A percentile compares a stretch with the other conserved stretches of the same genome.
Evolutionary conservation across 2,888 invertebrate species (phyloP).

Genomic region (Aromia moschata): DNA sequence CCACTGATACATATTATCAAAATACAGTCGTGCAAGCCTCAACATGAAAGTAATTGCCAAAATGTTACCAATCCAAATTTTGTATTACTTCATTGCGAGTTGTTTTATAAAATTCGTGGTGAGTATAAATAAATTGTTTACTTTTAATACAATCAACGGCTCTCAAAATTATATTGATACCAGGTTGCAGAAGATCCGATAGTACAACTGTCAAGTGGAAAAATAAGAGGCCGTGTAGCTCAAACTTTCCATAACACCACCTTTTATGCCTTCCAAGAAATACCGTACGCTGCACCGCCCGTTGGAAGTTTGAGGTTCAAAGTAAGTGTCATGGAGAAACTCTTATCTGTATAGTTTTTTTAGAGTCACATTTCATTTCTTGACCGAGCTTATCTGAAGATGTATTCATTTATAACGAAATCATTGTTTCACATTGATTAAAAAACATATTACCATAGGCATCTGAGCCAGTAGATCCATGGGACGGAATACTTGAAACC

Average conservation of each 20-base stretch:
- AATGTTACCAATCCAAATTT: too few relatives aligned
- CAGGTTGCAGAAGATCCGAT: constrained; percentile 14
- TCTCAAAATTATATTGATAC: neutral
- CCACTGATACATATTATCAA: too few relatives aligned
- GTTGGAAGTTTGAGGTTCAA: constrained; percentile 5
- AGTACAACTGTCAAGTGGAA: constrained; percentile 7
- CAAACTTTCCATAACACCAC: constrained; percentile 5
- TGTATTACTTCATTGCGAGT: too few relatives aligned
- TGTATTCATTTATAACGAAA: too few relatives aligned
- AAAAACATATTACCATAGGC: neutral
- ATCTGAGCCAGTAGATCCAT: constrained; percentile 1
- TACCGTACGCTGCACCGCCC: constrained; percentile 16
- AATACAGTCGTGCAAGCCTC: too few relatives aligned
- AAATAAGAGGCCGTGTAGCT: constrained; percentile 7
- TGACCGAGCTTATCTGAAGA: too few relatives aligned
- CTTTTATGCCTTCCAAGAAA: constrained; percentile 14
- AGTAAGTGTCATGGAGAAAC: too few relatives aligned
- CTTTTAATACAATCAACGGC: neutral
- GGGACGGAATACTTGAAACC: constrained; percentile 11
- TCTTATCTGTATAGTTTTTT: too few relatives aligned
- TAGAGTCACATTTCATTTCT: too few relatives aligned
- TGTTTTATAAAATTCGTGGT: constrained; percentile 1
- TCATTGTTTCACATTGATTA: too few relatives aligned
- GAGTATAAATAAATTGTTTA: neutral
- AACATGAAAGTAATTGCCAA: too few relatives aligned